phyloP scores from a whole-genome alignment of 2,888 invertebrate genomes.

The Laothoe populi region DNA sequence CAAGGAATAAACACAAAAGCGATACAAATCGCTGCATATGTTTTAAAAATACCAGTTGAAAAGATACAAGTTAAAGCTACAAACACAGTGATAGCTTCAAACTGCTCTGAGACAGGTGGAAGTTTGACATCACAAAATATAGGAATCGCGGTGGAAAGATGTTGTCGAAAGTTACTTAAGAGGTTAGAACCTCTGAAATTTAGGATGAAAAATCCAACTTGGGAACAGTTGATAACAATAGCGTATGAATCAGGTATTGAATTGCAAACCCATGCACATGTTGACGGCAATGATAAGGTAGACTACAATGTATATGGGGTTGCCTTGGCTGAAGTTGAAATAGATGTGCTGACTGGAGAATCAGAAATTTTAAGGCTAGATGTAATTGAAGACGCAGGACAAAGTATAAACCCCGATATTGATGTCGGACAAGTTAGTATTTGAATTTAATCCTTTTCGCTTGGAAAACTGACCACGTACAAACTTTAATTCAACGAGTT shows the following conservation, averaged over 20 bases:
- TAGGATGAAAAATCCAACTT: conserved; percentile 60
- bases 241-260: conserved; percentile 64
- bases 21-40: conserved; percentile 86
- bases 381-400: conserved; percentile 87
- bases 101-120: conserved; percentile 87
- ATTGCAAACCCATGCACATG: conserved; percentile 54
- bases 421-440: conserved; percentile 86
- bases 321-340: conserved; percentile 87
- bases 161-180: conserved; percentile 40
- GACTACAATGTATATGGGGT: conserved; percentile 77
- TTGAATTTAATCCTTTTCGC: neutral
- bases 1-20: conserved; percentile 91
- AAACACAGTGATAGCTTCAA: conserved; percentile 86
- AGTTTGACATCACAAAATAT: conserved; percentile 68
- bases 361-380: conserved; percentile 85
- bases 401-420: conserved; percentile 86
- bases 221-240: conserved; percentile 76
- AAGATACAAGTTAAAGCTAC: conserved; percentile 87
- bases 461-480: neutral
- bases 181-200: conserved; percentile 43
- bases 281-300: conserved; percentile 38
- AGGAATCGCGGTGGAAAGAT: conserved; percentile 45
- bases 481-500: neutral
- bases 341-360: conserved; percentile 90
- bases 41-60: conserved; percentile 86